phyloP scores from a whole-genome alignment of 1,140 invertebrate genomes.

The Campoletis sonorensis region DNA sequence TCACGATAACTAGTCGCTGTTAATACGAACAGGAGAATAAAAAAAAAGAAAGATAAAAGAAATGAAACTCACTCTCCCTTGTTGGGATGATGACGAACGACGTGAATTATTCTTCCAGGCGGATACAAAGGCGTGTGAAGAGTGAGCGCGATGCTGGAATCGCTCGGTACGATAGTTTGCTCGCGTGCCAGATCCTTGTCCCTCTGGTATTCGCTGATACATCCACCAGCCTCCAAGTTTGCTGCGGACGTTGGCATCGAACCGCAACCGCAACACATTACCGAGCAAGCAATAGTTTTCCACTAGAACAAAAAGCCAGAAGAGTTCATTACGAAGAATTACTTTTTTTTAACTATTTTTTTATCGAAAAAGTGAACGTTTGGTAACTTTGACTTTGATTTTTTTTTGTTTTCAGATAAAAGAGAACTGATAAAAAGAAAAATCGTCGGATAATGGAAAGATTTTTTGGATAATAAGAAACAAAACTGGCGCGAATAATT shows the following conservation, averaged over 20 bases:
- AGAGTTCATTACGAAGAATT: background rate
- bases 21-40: background rate
- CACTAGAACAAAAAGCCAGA: constrained; percentile 79
- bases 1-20: background rate
- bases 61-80: constrained; percentile 85
- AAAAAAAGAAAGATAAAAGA: constrained; percentile 33
- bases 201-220: constrained; percentile 81
- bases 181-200: constrained; percentile 80
- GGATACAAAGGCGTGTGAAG: constrained; percentile 90
- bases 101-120: constrained; percentile 92
- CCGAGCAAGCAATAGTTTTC: constrained; percentile 91
- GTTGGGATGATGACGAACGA: constrained; percentile 91
- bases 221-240: constrained; percentile 80
- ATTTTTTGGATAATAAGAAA: no score
- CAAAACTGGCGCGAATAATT: no score
- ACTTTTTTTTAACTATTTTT: no score
- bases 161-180: constrained; percentile 82
- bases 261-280: constrained; percentile 87
- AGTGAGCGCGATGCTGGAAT: constrained; percentile 85
- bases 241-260: constrained; percentile 83
- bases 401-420: background rate
- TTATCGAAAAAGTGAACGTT: no score
- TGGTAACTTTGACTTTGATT: no score
- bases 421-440: background rate
- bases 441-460: no score